Evolutionary conservation across 1,140 invertebrate species (phyloP).

Genomic region (Lepidurus apus): DNA sequence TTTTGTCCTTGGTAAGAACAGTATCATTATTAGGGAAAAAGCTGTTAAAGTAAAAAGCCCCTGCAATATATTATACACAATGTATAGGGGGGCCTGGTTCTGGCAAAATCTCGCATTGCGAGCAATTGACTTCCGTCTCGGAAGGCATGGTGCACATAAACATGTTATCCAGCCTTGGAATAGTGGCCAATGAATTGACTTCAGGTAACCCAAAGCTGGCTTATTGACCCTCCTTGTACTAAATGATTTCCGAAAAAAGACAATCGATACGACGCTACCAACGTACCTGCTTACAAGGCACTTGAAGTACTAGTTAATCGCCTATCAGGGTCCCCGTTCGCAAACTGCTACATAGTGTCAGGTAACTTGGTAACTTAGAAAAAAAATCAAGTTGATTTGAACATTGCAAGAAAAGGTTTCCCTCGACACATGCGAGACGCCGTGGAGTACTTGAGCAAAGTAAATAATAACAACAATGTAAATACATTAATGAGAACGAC

Average conservation of each 20-base stretch:
- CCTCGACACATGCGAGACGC: slow-evolving; percentile 86
- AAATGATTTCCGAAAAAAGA: slow-evolving; percentile 52
- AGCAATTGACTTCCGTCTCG: slow-evolving; percentile 77
- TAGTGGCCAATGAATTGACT: slow-evolving; percentile 82
- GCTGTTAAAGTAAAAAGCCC: too few species aligned
- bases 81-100: slow-evolving; percentile 72
- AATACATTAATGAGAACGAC: background rate
- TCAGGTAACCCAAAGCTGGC: slow-evolving; percentile 40
- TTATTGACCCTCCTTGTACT: slow-evolving; percentile 28
- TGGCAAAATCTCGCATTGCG: slow-evolving; percentile 87
- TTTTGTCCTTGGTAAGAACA: slow-evolving; percentile 69
- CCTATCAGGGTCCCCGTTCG: slow-evolving; percentile 82
- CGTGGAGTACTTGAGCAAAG: slow-evolving; percentile 83
- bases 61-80: too few species aligned
- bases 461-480: slow-evolving; percentile 45
- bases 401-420: slow-evolving; percentile 57
- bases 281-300: slow-evolving; percentile 75
- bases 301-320: slow-evolving; percentile 85
- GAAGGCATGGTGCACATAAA: slow-evolving; percentile 79
- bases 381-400: background rate
- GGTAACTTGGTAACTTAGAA: background rate
- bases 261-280: slow-evolving; percentile 67
- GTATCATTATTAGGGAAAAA: background rate
- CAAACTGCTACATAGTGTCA: slow-evolving; percentile 80
- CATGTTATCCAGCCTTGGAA: slow-evolving; percentile 80